Conservation (phyloP, 1,140 invertebrate genomes). For the Zaprionus camerounensis region DNA sequence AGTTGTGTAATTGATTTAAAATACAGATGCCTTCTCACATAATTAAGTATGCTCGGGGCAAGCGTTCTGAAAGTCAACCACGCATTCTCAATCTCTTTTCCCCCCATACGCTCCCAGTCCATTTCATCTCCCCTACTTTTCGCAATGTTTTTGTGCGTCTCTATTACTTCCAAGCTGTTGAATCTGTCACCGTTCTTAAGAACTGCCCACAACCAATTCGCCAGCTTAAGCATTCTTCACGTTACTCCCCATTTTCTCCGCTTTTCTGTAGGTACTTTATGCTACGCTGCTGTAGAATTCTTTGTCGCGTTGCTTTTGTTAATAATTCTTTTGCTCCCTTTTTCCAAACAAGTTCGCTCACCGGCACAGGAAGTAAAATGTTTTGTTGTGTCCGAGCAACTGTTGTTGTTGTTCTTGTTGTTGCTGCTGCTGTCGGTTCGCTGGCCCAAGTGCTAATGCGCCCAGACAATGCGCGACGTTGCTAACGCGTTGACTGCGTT, state of each 20-base stretch:
- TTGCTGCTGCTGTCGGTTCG: slow-evolving; percentile 49
- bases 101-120: neutral
- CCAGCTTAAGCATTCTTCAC: slow-evolving; percentile 35
- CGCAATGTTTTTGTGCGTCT: slow-evolving; percentile 60
- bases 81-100: neutral
- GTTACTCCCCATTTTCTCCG: slow-evolving; percentile 8
- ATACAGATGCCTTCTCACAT: slow-evolving; percentile 25
- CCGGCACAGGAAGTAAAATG: slow-evolving; percentile 67
- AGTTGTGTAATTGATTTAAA: slow-evolving; percentile 71
- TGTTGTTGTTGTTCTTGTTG: slow-evolving; percentile 42
- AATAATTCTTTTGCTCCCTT: slow-evolving; percentile 55
- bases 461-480: slow-evolving; percentile 63
- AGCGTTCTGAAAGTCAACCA: slow-evolving; percentile 10
- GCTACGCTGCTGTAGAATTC: neutral
- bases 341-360: slow-evolving; percentile 65
- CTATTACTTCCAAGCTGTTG: slow-evolving; percentile 80
- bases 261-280: neutral
- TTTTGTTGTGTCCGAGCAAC: slow-evolving; percentile 49
- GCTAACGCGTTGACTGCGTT: slow-evolving; percentile 1
- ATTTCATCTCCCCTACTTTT: neutral
- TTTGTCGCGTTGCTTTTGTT: slow-evolving; percentile 65
- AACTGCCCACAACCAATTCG: slow-evolving; percentile 48
- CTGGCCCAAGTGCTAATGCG: slow-evolving; percentile 78
- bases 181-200: slow-evolving; percentile 70
- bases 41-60: slow-evolving; percentile 22